Conservation (phyloP, 1,140 invertebrate species). For the Periplaneta americana region DNA sequence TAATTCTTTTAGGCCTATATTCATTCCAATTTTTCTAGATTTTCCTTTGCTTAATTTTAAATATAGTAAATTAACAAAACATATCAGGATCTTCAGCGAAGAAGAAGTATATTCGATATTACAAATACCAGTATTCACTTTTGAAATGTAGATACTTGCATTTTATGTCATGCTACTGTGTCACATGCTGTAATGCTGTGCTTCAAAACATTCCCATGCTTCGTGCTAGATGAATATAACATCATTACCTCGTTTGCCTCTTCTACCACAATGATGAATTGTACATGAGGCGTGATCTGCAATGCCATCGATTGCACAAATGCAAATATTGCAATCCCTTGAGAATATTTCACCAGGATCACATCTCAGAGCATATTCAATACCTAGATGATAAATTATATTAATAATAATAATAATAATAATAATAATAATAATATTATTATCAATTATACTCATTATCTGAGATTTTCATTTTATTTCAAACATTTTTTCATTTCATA, state of each 20-base stretch:
- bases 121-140: slow-evolving; percentile 6
- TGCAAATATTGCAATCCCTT: slow-evolving; percentile 28
- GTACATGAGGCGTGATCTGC: slow-evolving; percentile 8
- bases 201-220: neutral
- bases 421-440: no score
- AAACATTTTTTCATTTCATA: no score
- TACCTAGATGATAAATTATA: neutral
- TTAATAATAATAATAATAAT: no score
- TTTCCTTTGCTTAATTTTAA: no score
- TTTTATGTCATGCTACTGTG: neutral
- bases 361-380: neutral
- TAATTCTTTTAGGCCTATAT: no score
- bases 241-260: neutral
- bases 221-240: neutral
- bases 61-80: no score
- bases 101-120: no score
- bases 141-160: neutral
- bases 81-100: no score
- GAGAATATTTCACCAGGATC: slow-evolving; percentile 21
- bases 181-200: neutral
- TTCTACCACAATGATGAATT: neutral
- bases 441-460: no score
- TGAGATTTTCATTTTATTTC: no score
- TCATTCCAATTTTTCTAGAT: no score
- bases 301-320: slow-evolving; percentile 21